Evolutionary conservation across 2,888 invertebrate genomes (phyloP).

Genomic region (Callyntrura sp.): DNA sequence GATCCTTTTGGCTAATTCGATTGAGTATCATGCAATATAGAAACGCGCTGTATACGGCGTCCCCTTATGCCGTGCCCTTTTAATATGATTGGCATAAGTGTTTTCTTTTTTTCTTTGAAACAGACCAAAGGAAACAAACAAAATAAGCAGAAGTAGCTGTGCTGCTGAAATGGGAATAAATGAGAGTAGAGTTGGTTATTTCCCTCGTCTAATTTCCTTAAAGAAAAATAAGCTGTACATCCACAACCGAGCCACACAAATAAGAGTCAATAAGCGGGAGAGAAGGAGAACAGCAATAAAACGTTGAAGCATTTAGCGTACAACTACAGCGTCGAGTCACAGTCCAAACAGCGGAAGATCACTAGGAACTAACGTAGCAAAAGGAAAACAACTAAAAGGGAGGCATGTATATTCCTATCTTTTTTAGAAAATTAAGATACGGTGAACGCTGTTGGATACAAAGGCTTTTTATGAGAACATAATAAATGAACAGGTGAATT

Average conservation of each 20-base stretch:
- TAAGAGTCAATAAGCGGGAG: too few relatives aligned
- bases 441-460: conserved; percentile 1
- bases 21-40: conserved; percentile 36
- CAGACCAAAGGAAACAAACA: conserved; percentile 46
- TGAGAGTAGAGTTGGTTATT: neutral
- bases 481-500: conserved; percentile 66
- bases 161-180: conserved; percentile 16
- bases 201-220: conserved; percentile 50
- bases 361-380: too few relatives aligned
- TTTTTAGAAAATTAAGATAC: too few relatives aligned
- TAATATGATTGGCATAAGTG: conserved; percentile 3
- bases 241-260: too few relatives aligned
- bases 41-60: neutral
- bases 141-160: conserved; percentile 10
- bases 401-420: too few relatives aligned
- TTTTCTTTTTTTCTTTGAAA: conserved; percentile 14
- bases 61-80: neutral
- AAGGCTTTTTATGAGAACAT: conserved; percentile 19
- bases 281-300: too few relatives aligned
- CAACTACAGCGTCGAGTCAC: too few relatives aligned
- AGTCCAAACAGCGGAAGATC: too few relatives aligned
- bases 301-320: too few relatives aligned
- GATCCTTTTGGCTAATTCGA: conserved; percentile 52
- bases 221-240: conserved; percentile 26
- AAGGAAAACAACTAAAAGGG: too few relatives aligned